Percentiles rank a stretch among this genome's conserved stretches.
These are phyloP conservation scores for Strigamia transsilvanica DNA, from an alignment of 2,888 invertebrate genomes.

Conservation along the genomic window DNA sequence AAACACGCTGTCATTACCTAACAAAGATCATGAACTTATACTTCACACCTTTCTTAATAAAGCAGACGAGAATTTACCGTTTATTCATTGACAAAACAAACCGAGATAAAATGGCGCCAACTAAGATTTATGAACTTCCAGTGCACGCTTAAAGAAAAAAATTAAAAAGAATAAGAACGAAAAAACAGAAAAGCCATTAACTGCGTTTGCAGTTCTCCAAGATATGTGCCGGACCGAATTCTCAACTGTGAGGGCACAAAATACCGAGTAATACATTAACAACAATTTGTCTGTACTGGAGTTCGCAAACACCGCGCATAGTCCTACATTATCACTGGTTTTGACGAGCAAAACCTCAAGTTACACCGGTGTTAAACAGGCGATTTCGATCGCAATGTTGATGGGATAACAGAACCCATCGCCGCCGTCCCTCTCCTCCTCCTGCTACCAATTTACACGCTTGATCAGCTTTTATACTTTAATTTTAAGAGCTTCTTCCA, in stretches of 20 bases:
- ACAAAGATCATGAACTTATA: constrained; percentile 9
- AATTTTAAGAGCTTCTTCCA: not conserved
- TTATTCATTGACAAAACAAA: not conserved
- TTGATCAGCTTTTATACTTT: constrained; percentile 4
- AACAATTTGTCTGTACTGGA: no score
- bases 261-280: no score
- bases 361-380: not conserved
- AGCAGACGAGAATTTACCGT: not conserved
- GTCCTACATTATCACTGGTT: not conserved
- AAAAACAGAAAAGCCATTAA: no score
- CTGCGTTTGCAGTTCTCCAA: no score
- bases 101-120: not conserved
- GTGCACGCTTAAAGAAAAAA: no score
- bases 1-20: constrained; percentile 5
- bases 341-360: not conserved
- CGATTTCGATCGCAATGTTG: not conserved
- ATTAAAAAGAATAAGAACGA: no score
- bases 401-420: not conserved
- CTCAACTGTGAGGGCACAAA: no score
- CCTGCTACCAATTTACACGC: not conserved
- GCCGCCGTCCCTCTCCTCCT: no score
- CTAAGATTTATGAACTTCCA: not conserved
- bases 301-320: no score
- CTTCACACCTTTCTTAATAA: constrained; percentile 20
- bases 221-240: no score